Conservation (phyloP, 2,888 invertebrate species). For the Sesamia inferens region DNA sequence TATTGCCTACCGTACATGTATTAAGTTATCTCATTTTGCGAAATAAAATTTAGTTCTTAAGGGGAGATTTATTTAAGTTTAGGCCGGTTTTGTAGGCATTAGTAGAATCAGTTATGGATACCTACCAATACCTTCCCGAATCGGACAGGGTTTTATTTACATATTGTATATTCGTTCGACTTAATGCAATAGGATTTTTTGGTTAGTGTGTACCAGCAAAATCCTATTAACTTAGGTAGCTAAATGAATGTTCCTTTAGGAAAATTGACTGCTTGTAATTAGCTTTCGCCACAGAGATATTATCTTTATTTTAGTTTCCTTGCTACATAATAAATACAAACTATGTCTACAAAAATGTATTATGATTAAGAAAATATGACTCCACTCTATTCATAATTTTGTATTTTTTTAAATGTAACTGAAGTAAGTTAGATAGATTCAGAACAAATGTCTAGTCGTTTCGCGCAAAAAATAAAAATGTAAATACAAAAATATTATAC, state of each 20-base stretch:
- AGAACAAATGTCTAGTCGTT: conserved; percentile 61
- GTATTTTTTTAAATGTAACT: conserved; percentile 55
- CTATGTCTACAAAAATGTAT: conserved; percentile 8
- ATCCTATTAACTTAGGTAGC: conserved; percentile 15
- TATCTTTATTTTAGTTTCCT: conserved; percentile 1
- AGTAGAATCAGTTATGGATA: no score
- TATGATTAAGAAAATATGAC: conserved; percentile 13
- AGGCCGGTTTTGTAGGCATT: no score
- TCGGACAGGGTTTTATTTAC: no score
- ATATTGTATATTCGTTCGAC: conserved; percentile 1
- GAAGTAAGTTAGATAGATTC: conserved; percentile 52
- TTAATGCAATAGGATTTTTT: conserved; percentile 25
- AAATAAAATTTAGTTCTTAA: no score
- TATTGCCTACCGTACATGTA: no score
- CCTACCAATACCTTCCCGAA: no score
- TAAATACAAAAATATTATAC: conserved; percentile 58
- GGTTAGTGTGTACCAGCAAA: conserved; percentile 8
- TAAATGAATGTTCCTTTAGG: conserved; percentile 10
- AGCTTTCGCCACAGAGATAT: not conserved
- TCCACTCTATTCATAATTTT: conserved; percentile 47
- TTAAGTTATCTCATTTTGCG: no score
- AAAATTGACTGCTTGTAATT: conserved; percentile 10
- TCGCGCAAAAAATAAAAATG: conserved; percentile 52
- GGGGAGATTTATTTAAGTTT: no score
- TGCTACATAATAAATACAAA: not conserved